Percentiles rank a stretch among this genome's conserved stretches.
These are phyloP conservation scores for Brassicogethes aeneus DNA, from an alignment of 2,888 invertebrate genomes.

Conservation along the genomic window DNA sequence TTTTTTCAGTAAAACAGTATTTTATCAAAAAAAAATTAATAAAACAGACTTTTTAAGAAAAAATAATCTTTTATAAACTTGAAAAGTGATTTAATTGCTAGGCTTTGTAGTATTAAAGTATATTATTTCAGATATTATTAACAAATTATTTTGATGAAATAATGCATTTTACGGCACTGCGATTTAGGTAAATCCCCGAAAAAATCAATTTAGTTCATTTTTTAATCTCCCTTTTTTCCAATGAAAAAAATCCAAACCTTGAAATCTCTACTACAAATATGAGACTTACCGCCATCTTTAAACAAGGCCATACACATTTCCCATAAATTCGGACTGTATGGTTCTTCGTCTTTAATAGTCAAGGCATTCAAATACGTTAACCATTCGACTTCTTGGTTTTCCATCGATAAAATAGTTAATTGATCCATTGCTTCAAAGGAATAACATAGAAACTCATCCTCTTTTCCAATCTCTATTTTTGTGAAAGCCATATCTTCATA, in stretches of 20 bases:
- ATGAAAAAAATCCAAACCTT: no score
- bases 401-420: constrained; percentile 14
- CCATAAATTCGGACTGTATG: constrained; percentile 20
- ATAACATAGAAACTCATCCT: no score
- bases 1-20: not conserved
- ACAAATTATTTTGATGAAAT: no score
- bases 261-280: constrained; percentile 5
- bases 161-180: no score
- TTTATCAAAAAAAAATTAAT: constrained; percentile 5
- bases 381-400: constrained; percentile 11
- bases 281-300: constrained; percentile 16
- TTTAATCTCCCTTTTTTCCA: no score
- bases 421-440: constrained; percentile 4
- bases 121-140: no score
- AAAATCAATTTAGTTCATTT: no score
- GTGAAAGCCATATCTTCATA: no score
- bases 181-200: no score
- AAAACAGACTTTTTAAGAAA: constrained; percentile 5
- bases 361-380: constrained; percentile 10
- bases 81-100: no score
- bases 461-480: no score
- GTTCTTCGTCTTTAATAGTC: constrained; percentile 12
- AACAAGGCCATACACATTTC: constrained; percentile 28
- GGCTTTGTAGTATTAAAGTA: no score
- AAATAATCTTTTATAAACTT: constrained; percentile 6